A percentile compares a stretch with the other conserved stretches of the same genome.
Evolutionary conservation across 1,140 invertebrate species (phyloP).

Genomic region (Formica selysi): DNA sequence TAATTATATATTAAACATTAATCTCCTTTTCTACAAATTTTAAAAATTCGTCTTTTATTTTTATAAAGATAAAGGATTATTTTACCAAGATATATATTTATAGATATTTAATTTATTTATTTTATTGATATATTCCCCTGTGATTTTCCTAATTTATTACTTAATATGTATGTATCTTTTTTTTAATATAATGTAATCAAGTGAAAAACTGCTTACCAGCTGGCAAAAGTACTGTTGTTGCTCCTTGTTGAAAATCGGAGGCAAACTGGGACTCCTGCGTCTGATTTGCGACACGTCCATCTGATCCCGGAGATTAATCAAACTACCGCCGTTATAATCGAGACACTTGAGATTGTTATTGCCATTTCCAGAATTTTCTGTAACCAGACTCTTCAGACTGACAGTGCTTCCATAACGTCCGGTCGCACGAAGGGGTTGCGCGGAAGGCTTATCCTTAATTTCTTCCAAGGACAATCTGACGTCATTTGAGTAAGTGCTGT

Average conservation of each 20-base stretch:
- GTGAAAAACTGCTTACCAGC: conserved; percentile 47
- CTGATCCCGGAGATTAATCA: conserved; percentile 79
- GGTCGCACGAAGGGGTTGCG: conserved; percentile 72
- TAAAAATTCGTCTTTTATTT: background rate
- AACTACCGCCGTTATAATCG: conserved; percentile 76
- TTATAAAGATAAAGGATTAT: background rate
- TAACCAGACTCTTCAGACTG: conserved; percentile 77
- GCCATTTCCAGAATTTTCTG: conserved; percentile 67
- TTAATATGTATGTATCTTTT: background rate
- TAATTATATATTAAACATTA: background rate
- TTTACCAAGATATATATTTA: background rate
- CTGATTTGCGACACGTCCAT: conserved; percentile 71
- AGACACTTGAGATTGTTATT: conserved; percentile 74
- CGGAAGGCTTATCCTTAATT: conserved; percentile 68
- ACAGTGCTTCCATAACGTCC: conserved; percentile 79
- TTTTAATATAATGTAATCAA: background rate
- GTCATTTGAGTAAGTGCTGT: conserved; percentile 68
- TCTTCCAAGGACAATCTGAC: conserved; percentile 75
- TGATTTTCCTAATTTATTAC: background rate
- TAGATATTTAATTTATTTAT: background rate
- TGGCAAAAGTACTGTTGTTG: conserved; percentile 74
- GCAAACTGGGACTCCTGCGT: conserved; percentile 88
- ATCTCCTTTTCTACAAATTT: background rate
- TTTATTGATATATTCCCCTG: background rate
- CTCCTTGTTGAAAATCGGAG: conserved; percentile 87